phyloP scores from a whole-genome alignment of 2,113 vertebrate genomes.

The Todiramphus saurophagus region DNA sequence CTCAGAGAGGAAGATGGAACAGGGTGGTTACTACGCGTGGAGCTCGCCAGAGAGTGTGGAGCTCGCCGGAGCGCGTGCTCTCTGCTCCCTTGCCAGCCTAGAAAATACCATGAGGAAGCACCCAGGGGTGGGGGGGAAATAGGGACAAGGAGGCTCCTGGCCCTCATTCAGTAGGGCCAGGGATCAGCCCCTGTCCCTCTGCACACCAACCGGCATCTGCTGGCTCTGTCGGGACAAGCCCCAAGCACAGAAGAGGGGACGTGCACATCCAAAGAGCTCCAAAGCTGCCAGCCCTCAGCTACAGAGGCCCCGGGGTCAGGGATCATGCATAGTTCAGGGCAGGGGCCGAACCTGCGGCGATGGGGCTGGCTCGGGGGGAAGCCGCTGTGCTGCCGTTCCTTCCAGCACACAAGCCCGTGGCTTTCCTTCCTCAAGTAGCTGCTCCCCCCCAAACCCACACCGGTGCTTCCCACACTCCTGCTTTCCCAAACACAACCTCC shows the following conservation, averaged over 20 bases:
- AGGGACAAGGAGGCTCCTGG: neutral
- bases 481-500: neutral
- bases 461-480: accelerated
- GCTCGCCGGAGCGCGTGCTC: accelerated
- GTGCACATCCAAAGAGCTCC: neutral
- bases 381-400: accelerated
- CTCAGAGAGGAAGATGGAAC: neutral
- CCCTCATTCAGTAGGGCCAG: accelerated
- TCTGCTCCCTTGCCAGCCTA: neutral
- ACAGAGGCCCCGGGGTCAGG: neutral
- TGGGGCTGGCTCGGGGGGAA: neutral
- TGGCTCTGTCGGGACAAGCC: neutral
- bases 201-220: accelerated
- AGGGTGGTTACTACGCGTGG: neutral
- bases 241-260: neutral
- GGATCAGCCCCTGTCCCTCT: neutral
- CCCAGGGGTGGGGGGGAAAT: accelerated
- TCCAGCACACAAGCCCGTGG: accelerated
- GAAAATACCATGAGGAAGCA: accelerated
- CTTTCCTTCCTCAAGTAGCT: neutral
- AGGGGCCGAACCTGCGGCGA: neutral
- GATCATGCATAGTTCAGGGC: neutral
- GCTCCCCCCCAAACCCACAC: neutral
- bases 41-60: accelerated
- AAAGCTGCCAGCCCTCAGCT: neutral